These are phyloP conservation scores for Bovichtus variegatus DNA, from an alignment of 2,797 vertebrate species.

Conservation along the genomic window DNA sequence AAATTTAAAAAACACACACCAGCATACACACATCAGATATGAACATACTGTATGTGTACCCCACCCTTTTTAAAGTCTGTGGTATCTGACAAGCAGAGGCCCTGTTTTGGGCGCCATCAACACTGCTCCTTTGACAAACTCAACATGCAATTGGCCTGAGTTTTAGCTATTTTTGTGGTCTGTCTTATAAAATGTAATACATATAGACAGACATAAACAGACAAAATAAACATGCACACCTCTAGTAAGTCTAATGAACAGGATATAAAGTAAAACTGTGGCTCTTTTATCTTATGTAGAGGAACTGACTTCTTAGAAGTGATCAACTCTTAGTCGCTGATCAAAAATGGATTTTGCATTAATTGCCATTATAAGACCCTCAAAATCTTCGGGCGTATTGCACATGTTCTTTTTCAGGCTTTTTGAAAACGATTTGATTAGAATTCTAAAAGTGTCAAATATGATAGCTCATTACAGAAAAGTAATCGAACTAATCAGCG, in stretches of 20 bases:
- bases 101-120: conserved; percentile 24
- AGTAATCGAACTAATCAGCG: background rate
- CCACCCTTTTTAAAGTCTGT: conserved; percentile 56
- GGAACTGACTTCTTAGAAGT: background rate
- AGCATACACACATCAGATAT: conserved; percentile 49
- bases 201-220: conserved; percentile 7
- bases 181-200: conserved; percentile 23
- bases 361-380: background rate
- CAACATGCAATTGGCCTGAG: conserved; percentile 15
- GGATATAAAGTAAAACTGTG: background rate
- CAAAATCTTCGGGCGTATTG: background rate
- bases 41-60: conserved; percentile 64
- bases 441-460: background rate
- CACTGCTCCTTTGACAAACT: conserved; percentile 6
- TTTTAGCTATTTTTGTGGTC: conserved; percentile 20
- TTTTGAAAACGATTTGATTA: background rate
- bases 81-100: conserved; percentile 57
- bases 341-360: background rate
- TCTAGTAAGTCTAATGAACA: background rate
- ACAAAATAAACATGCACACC: background rate
- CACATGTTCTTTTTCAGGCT: background rate
- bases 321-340: background rate
- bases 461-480: background rate
- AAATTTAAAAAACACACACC: conserved; percentile 9
- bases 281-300: conserved; percentile 6